Percentiles rank a stretch among this genome's conserved stretches.
phyloP scores from a whole-genome alignment of 2,797 vertebrate species.

The Enoplosus armatus region DNA sequence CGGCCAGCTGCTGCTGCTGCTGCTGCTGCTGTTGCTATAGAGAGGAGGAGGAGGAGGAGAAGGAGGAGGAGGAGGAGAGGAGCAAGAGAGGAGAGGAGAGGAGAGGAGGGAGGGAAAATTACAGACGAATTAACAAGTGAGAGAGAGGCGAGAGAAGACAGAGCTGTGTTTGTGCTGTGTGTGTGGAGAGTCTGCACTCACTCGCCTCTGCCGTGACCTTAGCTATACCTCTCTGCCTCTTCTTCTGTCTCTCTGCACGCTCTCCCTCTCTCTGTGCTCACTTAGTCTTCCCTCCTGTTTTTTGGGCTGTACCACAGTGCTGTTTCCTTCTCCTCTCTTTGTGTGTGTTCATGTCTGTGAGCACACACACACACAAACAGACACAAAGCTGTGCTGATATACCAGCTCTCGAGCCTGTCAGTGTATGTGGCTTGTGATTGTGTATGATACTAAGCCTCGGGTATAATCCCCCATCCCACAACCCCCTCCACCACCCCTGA shows the following conservation, averaged over 20 bases:
- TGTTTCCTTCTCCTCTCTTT: constrained; percentile 52
- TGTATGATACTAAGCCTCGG: constrained; percentile 78
- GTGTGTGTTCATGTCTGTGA: constrained; percentile 41
- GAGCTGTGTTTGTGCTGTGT: constrained; percentile 33
- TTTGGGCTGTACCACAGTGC: constrained; percentile 67
- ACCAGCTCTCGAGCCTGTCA: constrained; percentile 65
- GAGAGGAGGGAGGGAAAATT: constrained; percentile 69
- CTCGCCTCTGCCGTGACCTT: constrained; percentile 72
- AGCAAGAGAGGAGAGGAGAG: constrained; percentile 53
- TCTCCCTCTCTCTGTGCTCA: constrained; percentile 54
- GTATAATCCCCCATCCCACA: constrained; percentile 65
- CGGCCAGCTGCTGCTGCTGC: constrained; percentile 98
- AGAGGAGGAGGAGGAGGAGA: constrained; percentile 70
- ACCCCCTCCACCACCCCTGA: constrained; percentile 49
- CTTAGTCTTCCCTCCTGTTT: constrained; percentile 47
- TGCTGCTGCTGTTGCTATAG: constrained; percentile 89
- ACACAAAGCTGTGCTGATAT: constrained; percentile 58
- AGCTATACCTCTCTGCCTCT: constrained; percentile 60
- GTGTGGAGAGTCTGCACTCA: constrained; percentile 41
- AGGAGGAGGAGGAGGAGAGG: constrained; percentile 51
- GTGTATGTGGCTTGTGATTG: constrained; percentile 69
- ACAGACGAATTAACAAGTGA: constrained; percentile 78
- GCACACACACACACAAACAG: constrained; percentile 39
- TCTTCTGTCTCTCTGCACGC: constrained; percentile 47
- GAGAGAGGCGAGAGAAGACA: constrained; percentile 51